These are phyloP conservation scores for Piezodorus guildinii DNA, from an alignment of 1,140 invertebrate species.

Conservation along the genomic window DNA sequence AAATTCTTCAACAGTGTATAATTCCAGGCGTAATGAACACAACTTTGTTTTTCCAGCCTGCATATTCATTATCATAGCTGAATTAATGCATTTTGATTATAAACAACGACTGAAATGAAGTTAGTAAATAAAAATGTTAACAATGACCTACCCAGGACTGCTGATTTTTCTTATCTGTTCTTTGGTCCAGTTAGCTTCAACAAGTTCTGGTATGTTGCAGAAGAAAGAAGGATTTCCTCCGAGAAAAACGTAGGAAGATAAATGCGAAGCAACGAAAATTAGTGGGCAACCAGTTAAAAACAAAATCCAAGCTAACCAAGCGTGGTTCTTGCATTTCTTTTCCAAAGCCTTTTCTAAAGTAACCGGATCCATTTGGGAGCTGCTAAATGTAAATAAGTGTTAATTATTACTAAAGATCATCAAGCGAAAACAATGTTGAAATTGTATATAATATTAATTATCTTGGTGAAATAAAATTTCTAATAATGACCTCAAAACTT, in stretches of 20 bases:
- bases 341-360: slow-evolving; percentile 28
- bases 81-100: too few species aligned
- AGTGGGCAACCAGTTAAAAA: slow-evolving; percentile 39
- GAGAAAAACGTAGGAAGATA: slow-evolving; percentile 42
- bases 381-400: too few species aligned
- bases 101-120: too few species aligned
- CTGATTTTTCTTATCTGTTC: slow-evolving; percentile 38
- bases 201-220: slow-evolving; percentile 39
- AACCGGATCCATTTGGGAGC: not conserved
- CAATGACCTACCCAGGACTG: slow-evolving; percentile 28
- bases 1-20: slow-evolving; percentile 36
- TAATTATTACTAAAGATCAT: too few species aligned
- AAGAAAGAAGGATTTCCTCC: slow-evolving; percentile 39
- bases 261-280: slow-evolving; percentile 42
- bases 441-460: too few species aligned
- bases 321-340: slow-evolving; percentile 26
- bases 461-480: too few species aligned
- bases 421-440: too few species aligned
- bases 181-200: slow-evolving; percentile 37
- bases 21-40: slow-evolving; percentile 38
- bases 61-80: not conserved
- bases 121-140: not conserved
- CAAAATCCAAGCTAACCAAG: slow-evolving; percentile 36
- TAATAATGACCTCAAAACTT: too few species aligned
- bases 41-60: slow-evolving; percentile 26